Conservation (phyloP, 2,888 invertebrate species). For the Rhimphoctona megacephalus region DNA sequence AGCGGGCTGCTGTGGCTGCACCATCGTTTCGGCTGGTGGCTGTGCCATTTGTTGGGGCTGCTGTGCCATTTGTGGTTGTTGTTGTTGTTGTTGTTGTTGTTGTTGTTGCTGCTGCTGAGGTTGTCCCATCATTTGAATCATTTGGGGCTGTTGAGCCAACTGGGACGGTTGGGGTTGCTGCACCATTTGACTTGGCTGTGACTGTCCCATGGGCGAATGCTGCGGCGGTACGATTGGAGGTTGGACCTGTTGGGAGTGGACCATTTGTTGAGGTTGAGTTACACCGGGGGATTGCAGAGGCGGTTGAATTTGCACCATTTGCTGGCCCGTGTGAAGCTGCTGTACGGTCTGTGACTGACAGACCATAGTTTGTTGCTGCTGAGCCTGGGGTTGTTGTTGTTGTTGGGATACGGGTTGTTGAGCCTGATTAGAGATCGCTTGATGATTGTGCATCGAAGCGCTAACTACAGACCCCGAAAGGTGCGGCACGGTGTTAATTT, state of each 20-base stretch:
- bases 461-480: slow-evolving; percentile 53
- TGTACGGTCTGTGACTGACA: slow-evolving; percentile 65
- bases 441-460: slow-evolving; percentile 55
- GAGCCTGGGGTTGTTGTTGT: slow-evolving; percentile 27
- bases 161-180: slow-evolving; percentile 16
- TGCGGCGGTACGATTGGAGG: slow-evolving; percentile 57
- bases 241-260: slow-evolving; percentile 60
- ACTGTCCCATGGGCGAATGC: slow-evolving; percentile 45
- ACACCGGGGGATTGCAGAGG: slow-evolving; percentile 64
- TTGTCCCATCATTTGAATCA: too few species aligned
- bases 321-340: slow-evolving; percentile 65
- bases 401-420: slow-evolving; percentile 72
- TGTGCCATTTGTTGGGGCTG: slow-evolving; percentile 69
- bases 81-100: too few species aligned
- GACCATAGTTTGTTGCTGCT: slow-evolving; percentile 58
- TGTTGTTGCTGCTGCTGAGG: too few species aligned
- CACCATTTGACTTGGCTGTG: slow-evolving; percentile 37
- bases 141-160: slow-evolving; percentile 51
- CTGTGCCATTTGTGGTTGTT: slow-evolving; percentile 61
- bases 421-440: slow-evolving; percentile 62
- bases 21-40: slow-evolving; percentile 8
- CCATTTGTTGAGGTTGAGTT: slow-evolving; percentile 61
- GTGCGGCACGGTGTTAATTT: slow-evolving; percentile 75
- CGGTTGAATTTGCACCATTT: slow-evolving; percentile 62
- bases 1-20: slow-evolving; percentile 31